A percentile compares a stretch with the other conserved stretches of the same genome.
Conservation (phyloP, 2,113 vertebrate species). For the Zosterops pallidus region DNA sequence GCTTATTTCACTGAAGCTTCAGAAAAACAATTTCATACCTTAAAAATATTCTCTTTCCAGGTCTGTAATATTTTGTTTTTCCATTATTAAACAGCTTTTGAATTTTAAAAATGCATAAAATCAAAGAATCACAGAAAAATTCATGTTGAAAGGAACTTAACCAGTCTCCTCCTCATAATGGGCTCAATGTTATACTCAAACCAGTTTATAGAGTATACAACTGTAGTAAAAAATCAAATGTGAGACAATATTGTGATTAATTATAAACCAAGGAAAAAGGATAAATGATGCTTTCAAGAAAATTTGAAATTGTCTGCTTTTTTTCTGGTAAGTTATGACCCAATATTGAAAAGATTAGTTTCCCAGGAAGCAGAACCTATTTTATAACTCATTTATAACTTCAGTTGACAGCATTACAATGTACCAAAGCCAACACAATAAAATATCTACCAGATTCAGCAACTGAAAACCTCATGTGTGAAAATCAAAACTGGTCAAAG, state of each 20-base stretch:
- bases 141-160: neutral
- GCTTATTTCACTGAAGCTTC: neutral
- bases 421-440: neutral
- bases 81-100: neutral
- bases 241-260: neutral
- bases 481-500: constrained; percentile 4
- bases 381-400: neutral
- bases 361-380: neutral
- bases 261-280: neutral
- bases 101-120: neutral
- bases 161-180: neutral
- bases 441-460: neutral
- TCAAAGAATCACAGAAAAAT: neutral
- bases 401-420: neutral
- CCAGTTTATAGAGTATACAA: neutral
- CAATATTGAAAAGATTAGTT: neutral
- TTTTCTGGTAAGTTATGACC: neutral
- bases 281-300: neutral
- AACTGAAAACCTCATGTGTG: neutral
- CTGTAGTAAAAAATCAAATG: neutral
- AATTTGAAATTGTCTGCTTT: neutral
- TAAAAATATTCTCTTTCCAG: neutral
- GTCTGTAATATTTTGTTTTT: neutral
- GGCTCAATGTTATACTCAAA: neutral
- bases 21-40: neutral